Evolutionary conservation across 1,140 invertebrate species (phyloP), one percentile per base, ranked within the genome.

Genomic region (Pantala flavescens): DNA sequence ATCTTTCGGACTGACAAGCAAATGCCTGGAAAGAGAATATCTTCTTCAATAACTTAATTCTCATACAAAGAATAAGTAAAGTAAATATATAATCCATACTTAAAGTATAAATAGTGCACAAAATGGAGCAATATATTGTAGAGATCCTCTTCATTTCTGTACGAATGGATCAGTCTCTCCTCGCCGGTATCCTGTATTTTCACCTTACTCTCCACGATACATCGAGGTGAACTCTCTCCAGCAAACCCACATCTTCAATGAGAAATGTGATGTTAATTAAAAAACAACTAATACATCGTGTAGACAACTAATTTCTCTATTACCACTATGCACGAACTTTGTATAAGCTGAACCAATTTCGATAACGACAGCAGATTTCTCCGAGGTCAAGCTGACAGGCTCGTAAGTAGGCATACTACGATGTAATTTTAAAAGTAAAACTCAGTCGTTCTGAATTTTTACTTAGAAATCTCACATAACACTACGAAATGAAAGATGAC

Each of bases 271-370:
- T 75, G 71, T 70, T 70, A 73, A 72, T 43, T 75, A 24, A 74
- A 72, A 9, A 11, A 70, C 21, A 12, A 23, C 19, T 70, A 42
- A 36, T 0, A 12, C 16, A 36, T 7, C n/a, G n/a, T 23, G 24
- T 1, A 43, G 24, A 74, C 23, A 36, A 70, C 23, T 71, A 71
- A 72, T 75, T 63, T 16, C n/a, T 36, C 63, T 71, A 43, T 73
- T 70, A 76, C 43, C 24, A n/a, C n/a, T n/a, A n/a, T n/a, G n/a
- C 21, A 83, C 84, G 86, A 86, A 97, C 94, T 98, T 98, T 1
- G 96, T 98, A 80, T 96, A 98, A 42, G 93, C 93, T 63, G 87
- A 86, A 55, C 97, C 96, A 76, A 98, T 91, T 82, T 98, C 96
- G 75, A 98, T 82, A 0, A 98, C 90, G 0, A 98, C 90, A 19